Base-by-base conservation (phyloP, 2,797 vertebrate species). In the Calcarius lapponicus region DNA sequence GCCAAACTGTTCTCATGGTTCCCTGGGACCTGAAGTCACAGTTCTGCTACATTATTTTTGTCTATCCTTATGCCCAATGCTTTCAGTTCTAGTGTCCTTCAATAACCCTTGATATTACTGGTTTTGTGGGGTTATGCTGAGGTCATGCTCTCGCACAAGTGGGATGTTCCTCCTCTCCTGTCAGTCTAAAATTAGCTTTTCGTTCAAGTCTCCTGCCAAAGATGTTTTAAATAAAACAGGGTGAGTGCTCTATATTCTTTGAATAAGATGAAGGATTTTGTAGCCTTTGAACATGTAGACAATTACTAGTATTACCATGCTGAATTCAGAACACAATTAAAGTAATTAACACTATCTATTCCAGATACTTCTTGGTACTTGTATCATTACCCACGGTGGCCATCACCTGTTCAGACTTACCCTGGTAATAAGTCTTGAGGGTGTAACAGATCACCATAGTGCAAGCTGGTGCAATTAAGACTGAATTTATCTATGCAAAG, bases 131-230 rank as follows among this genome's bases (percentile, higher is more conserved):
- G 36, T 81, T 94, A 40, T 74, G 28, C 31, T 70, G 56, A 66
- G 62, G 38, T 70, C 22, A 3, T 54, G 61, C 31, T 72, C 45
- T 92, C 7, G 0, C 14, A 54, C 38, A 71, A 66, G 45, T 71
- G 65, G 21, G 70, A 74, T 71, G 45, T 87, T 91, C 22, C 31
- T 62, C 9, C 6, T 73, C 29, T 85, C 47, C 42, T 6, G 2
- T 69, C 54, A 67, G 36, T 76, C 84, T 93, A 94, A 94, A 92
- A 88, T 89, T 67, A 92, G 57, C 34, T 80, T 83, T 73, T 71
- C 0, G 2, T 42, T 60, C 65, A 78, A 83, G 75, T 43, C 32
- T 80, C 5, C 14, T 82, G 71, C 42, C 26, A 67, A 60, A 66
- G 48, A 74, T 32, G 25, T 94, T 86, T 80, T 51, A 47, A 67